Evolutionary conservation across 2,888 invertebrate genomes (phyloP).

Genomic region (Nezara viridula): DNA sequence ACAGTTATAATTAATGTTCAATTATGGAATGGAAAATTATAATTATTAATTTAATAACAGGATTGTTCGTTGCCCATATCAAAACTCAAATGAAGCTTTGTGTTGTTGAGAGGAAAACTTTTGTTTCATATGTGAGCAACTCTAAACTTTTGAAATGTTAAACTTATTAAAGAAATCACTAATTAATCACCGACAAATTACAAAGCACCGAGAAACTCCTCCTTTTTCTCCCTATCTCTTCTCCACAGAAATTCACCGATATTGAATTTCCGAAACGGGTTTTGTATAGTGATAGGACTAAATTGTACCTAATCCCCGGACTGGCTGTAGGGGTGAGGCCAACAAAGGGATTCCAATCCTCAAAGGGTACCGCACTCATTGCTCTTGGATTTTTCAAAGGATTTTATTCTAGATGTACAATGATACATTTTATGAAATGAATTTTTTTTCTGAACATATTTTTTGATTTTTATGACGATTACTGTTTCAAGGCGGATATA

Average conservation of each 20-base stretch:
- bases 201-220: too few relatives aligned
- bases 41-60: too few relatives aligned
- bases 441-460: not conserved
- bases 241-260: not conserved
- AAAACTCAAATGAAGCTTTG: too few relatives aligned
- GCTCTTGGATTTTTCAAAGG: not conserved
- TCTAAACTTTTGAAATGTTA: too few relatives aligned
- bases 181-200: not conserved
- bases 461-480: too few relatives aligned
- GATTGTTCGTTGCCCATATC: too few relatives aligned
- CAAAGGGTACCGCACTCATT: slow-evolving; percentile 4
- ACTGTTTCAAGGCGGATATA: too few relatives aligned
- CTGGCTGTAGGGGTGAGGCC: not conserved
- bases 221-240: not conserved
- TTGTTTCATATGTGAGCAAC: too few relatives aligned
- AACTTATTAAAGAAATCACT: not conserved
- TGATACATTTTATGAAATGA: not conserved
- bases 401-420: not conserved
- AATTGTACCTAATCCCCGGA: not conserved
- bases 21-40: too few relatives aligned
- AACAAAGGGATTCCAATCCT: slow-evolving; percentile 9
- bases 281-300: not conserved
- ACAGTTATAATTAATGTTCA: too few relatives aligned
- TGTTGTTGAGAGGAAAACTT: too few relatives aligned
- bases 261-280: not conserved